These are phyloP conservation scores for Chelon labrosus DNA, from an alignment of 2,797 vertebrate genomes.

Conservation along the genomic window DNA sequence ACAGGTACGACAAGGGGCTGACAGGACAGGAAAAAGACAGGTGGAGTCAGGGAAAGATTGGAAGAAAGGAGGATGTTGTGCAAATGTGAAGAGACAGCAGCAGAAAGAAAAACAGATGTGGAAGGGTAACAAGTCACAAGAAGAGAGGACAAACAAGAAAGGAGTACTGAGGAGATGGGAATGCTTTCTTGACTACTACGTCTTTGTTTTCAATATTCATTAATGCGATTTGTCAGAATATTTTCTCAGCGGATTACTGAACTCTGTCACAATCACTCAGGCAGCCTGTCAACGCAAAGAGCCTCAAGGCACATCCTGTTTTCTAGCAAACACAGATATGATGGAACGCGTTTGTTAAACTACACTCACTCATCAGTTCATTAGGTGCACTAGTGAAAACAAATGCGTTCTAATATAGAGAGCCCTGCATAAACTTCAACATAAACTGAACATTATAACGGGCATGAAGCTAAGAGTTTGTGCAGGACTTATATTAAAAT, in stretches of 20 bases:
- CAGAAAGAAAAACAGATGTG: constrained; percentile 39
- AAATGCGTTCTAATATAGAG: too few species aligned
- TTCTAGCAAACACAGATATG: background rate
- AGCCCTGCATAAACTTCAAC: too few species aligned
- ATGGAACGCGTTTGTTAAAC: background rate
- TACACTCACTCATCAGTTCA: too few species aligned
- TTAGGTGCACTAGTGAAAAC: too few species aligned
- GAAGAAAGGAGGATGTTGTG: constrained; percentile 38
- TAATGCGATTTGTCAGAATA: constrained; percentile 22
- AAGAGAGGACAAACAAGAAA: constrained; percentile 26
- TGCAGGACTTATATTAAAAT: too few species aligned
- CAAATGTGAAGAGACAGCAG: constrained; percentile 73
- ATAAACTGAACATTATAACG: too few species aligned
- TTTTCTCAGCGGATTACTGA: constrained; percentile 3
- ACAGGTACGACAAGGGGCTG: constrained; percentile 95
- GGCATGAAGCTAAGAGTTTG: too few species aligned
- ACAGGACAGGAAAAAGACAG: constrained; percentile 73
- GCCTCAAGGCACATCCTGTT: background rate
- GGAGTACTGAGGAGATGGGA: constrained; percentile 13
- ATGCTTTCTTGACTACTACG: constrained; percentile 19
- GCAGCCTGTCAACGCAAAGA: constrained; percentile 16
- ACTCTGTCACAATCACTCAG: constrained; percentile 25
- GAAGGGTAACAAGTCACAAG: constrained; percentile 34
- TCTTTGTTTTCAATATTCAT: constrained; percentile 32
- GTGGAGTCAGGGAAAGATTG: constrained; percentile 34